phyloP scores from a whole-genome alignment of 2,797 vertebrate genomes.

The Aeoliscus strigatus region DNA sequence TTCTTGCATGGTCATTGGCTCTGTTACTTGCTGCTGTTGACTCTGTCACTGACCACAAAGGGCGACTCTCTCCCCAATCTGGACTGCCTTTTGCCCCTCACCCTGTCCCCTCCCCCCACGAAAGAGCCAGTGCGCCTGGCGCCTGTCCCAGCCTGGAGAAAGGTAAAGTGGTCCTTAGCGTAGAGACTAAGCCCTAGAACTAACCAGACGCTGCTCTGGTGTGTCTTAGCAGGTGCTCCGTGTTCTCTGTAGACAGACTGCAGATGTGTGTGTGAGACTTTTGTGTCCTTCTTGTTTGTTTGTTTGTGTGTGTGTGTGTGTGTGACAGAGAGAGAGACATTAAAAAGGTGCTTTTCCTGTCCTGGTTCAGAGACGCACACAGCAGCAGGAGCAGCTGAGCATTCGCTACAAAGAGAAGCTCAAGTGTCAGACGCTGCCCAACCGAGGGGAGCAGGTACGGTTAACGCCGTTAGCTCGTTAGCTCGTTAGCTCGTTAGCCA shows the following conservation, averaged over 20 bases:
- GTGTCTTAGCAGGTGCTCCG: conserved; percentile 20
- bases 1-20: conserved; percentile 55
- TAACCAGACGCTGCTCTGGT: conserved; percentile 20
- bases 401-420: conserved; percentile 75
- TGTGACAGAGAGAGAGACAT: not conserved
- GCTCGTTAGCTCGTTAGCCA: conserved; percentile 5
- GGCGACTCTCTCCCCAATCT: conserved; percentile 82
- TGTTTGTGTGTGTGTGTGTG: too few species aligned
- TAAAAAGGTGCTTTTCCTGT: conserved; percentile 26
- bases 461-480: conserved; percentile 21
- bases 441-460: conserved; percentile 70
- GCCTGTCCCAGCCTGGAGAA: conserved; percentile 88
- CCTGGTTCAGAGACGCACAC: conserved; percentile 66
- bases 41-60: conserved; percentile 49
- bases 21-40: conserved; percentile 33
- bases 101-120: conserved; percentile 65
- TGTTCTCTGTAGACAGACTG: too few species aligned
- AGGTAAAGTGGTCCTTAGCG: too few species aligned
- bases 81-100: conserved; percentile 76
- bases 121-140: conserved; percentile 79
- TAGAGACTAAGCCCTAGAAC: conserved; percentile 41
- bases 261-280: too few species aligned
- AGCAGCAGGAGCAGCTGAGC: conserved; percentile 77
- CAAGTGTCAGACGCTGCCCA: conserved; percentile 70
- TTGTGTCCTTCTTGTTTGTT: too few species aligned